Conservation (phyloP, 2,113 vertebrate species). For the Anolis sagrei region DNA sequence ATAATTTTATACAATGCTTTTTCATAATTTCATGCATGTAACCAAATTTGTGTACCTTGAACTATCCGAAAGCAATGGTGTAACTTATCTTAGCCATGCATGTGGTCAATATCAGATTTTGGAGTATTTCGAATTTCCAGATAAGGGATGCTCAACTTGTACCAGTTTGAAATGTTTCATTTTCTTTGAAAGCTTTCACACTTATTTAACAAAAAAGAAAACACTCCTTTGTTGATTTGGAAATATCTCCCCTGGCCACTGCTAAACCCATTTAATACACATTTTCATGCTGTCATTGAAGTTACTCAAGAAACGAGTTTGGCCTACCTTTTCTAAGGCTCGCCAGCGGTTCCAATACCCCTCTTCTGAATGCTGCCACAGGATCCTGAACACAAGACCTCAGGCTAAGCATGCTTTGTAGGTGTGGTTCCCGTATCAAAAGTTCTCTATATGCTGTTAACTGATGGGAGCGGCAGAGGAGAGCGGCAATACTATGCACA, state of each 20-base stretch:
- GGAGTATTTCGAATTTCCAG: too few relatives aligned
- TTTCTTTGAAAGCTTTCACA: neutral
- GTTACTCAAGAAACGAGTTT: neutral
- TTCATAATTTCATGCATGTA: too few relatives aligned
- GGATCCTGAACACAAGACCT: constrained; percentile 97
- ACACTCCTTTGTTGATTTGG: neutral
- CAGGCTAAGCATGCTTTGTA: constrained; percentile 95
- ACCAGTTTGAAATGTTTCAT: neutral
- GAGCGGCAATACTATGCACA: constrained; percentile 92
- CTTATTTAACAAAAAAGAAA: neutral
- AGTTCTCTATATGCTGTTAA: constrained; percentile 89
- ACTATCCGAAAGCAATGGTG: too few relatives aligned
- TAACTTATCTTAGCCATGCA: too few relatives aligned
- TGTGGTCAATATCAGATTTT: too few relatives aligned
- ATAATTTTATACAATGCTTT: too few relatives aligned
- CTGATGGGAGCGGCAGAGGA: constrained; percentile 90
- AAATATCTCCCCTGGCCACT: neutral
- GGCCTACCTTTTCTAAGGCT: constrained; percentile 88
- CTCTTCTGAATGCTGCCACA: constrained; percentile 87
- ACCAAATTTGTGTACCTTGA: too few relatives aligned
- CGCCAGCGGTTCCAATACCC: constrained; percentile 90
- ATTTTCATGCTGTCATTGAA: neutral
- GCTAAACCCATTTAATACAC: neutral
- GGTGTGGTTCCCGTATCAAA: constrained; percentile 87
- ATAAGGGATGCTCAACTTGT: too few relatives aligned